Percentiles rank a stretch among this genome's conserved stretches.
phyloP scores from a whole-genome alignment of 2,113 vertebrate species.

The Sialia sialis region DNA sequence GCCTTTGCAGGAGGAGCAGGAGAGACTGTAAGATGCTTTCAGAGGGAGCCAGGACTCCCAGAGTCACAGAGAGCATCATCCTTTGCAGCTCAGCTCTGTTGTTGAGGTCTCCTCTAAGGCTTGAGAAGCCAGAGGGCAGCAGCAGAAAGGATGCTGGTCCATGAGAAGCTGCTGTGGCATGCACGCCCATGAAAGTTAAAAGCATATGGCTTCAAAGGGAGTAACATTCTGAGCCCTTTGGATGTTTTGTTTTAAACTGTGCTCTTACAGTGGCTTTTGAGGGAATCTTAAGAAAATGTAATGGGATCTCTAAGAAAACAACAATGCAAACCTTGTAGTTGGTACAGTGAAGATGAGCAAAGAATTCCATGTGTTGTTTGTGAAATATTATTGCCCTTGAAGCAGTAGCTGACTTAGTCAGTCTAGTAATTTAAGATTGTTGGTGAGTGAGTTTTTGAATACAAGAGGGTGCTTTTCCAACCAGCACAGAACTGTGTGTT shows the following conservation, averaged over 20 bases:
- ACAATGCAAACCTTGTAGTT: not conserved
- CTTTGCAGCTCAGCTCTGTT: not conserved
- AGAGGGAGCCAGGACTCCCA: not conserved
- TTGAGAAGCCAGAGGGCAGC: not conserved
- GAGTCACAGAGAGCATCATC: not conserved
- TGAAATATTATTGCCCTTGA: not conserved
- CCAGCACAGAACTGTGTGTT: not conserved
- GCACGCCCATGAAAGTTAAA: not conserved
- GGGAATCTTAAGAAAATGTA: not conserved
- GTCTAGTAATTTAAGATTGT: not conserved
- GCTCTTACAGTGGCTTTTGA: slow-evolving; percentile 11
- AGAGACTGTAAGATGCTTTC: not conserved
- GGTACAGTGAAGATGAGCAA: not conserved
- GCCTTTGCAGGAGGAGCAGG: not conserved
- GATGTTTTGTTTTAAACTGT: not conserved
- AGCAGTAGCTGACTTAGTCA: not conserved
- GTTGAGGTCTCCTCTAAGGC: not conserved
- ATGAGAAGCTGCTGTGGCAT: not conserved
- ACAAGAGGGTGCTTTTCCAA: not conserved
- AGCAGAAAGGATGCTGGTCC: not conserved
- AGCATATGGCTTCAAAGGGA: not conserved
- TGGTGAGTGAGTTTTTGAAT: not conserved
- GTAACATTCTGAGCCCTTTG: not conserved
- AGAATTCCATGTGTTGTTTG: not conserved
- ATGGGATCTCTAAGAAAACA: not conserved